Percentiles rank a stretch among this genome's conserved stretches.
phyloP scores from a whole-genome alignment of 2,888 invertebrate genomes.

The Agrochola lychnidis region DNA sequence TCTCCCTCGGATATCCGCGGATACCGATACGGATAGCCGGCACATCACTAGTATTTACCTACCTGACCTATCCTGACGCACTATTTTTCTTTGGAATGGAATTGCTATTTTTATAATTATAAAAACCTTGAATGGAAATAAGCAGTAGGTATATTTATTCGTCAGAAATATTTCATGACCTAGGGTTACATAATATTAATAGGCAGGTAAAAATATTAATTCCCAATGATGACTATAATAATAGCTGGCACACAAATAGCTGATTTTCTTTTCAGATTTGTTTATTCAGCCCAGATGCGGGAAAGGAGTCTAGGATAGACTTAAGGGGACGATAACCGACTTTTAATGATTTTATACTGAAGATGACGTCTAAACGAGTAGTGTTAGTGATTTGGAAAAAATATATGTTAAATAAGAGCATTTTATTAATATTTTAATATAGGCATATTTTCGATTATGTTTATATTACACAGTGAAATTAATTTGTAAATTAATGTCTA shows the following conservation, averaged over 20 bases:
- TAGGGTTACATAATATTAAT: background rate
- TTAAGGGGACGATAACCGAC: no score
- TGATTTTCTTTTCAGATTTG: background rate
- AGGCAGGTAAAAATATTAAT: background rate
- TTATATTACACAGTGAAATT: no score
- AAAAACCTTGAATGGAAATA: background rate
- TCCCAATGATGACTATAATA: background rate
- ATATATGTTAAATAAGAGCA: no score
- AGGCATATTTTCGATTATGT: no score
- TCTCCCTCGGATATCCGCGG: no score
- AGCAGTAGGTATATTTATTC: background rate
- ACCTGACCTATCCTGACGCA: constrained; percentile 16
- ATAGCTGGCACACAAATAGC: background rate
- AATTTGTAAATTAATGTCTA: no score
- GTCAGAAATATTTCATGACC: constrained; percentile 1
- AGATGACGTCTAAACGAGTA: no score
- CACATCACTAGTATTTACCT: no score
- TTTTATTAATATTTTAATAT: no score
- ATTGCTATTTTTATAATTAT: background rate
- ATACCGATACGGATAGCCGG: no score
- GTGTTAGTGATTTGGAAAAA: no score
- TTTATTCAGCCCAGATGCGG: background rate
- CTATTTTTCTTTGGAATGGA: constrained; percentile 25
- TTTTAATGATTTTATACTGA: no score
- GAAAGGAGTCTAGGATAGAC: background rate